A percentile compares a stretch with the other conserved stretches of the same genome.
Evolutionary conservation across 2,888 invertebrate genomes (phyloP).

Genomic region (Ormyrus nitidulus): DNA sequence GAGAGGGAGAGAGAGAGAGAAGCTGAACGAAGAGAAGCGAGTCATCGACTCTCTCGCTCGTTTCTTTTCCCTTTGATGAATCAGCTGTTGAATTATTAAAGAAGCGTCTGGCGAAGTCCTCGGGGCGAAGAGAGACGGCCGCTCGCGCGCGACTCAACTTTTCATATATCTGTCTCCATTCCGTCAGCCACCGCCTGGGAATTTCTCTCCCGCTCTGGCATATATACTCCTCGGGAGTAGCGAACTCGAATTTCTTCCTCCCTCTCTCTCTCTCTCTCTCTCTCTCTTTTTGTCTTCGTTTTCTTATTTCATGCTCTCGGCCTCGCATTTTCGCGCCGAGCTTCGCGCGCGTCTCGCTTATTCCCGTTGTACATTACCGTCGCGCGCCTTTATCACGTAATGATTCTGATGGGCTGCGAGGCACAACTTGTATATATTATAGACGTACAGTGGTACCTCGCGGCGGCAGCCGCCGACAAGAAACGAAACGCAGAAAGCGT

Average conservation of each 20-base stretch:
- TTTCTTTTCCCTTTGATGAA: constrained; percentile 57
- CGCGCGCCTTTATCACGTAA: constrained; percentile 28
- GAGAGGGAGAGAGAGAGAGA: background rate
- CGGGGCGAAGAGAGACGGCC: background rate
- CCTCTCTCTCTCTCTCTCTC: background rate
- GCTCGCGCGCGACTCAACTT: constrained; percentile 27
- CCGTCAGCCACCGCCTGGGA: background rate
- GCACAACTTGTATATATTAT: background rate
- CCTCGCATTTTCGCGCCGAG: background rate
- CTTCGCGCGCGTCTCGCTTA: too few species aligned
- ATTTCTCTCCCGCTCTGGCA: background rate
- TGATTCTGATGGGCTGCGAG: constrained; percentile 10
- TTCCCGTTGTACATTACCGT: background rate
- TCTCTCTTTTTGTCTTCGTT: background rate
- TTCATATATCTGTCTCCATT: constrained; percentile 38
- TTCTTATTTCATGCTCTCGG: too few species aligned
- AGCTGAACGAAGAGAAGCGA: constrained; percentile 14
- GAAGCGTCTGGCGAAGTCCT: constrained; percentile 35
- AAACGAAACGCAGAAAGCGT: background rate
- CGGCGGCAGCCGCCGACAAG: too few species aligned
- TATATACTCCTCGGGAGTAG: too few species aligned
- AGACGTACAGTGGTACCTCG: too few species aligned
- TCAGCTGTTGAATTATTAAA: constrained; percentile 61
- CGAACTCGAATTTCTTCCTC: too few species aligned
- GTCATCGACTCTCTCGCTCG: constrained; percentile 23